These are phyloP conservation scores for Labroides dimidiatus DNA, from an alignment of 2,797 vertebrate species.

Conservation along the genomic window DNA sequence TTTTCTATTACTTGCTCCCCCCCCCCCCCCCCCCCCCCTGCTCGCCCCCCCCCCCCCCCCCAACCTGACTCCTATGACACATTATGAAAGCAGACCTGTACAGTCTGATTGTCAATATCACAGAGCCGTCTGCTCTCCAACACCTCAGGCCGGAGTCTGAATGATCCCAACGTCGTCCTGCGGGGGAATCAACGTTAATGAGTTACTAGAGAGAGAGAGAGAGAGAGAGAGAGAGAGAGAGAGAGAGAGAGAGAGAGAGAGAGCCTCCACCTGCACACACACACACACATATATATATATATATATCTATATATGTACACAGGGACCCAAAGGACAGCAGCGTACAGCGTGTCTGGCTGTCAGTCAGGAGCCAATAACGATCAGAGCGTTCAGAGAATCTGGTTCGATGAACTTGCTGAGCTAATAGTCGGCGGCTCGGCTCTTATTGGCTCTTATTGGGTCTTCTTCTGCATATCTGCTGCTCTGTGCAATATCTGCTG, in stretches of 20 bases:
- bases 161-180: not conserved
- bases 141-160: constrained; percentile 9
- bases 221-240: too few species aligned
- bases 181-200: constrained; percentile 16
- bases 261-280: constrained; percentile 16
- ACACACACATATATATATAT: constrained; percentile 4
- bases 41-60: too few species aligned
- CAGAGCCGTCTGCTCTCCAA: not conserved
- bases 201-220: too few species aligned
- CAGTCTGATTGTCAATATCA: not conserved
- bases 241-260: too few species aligned
- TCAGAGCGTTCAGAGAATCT: constrained; percentile 30
- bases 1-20: constrained; percentile 23
- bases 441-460: constrained; percentile 31
- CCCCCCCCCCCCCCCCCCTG: not conserved
- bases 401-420: constrained; percentile 40
- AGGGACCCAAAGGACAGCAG: not conserved
- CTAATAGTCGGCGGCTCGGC: constrained; percentile 27
- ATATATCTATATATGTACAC: too few species aligned
- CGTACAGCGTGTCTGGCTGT: not conserved
- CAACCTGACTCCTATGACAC: not conserved
- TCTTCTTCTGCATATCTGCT: constrained; percentile 45
- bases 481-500: constrained; percentile 52
- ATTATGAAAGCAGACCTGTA: constrained; percentile 7
- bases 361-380: constrained; percentile 43